Evolutionary conservation across 2,888 invertebrate genomes (phyloP).

Genomic region (Leptinotarsa tumamoca): DNA sequence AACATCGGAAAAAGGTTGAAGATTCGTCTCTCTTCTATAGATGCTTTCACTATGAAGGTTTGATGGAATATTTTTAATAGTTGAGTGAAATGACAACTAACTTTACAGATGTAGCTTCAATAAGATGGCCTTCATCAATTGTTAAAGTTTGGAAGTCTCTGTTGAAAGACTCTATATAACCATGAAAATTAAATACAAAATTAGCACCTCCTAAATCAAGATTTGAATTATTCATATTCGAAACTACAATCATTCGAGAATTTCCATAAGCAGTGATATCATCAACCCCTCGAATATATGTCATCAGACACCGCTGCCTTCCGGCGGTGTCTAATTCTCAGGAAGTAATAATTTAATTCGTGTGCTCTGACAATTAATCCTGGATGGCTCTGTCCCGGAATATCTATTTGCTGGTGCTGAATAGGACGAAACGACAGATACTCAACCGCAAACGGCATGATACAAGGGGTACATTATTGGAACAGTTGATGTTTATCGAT

Average conservation of each 20-base stretch:
- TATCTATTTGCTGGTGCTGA: not conserved
- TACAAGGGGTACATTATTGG: slow-evolving; percentile 9
- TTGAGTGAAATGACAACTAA: too few species aligned
- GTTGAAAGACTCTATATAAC: too few species aligned
- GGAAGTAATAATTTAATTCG: slow-evolving; percentile 17
- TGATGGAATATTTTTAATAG: too few species aligned
- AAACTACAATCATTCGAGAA: not conserved
- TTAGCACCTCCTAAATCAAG: too few species aligned
- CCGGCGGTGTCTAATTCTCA: slow-evolving; percentile 2
- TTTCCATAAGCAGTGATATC: not conserved
- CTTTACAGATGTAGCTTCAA: too few species aligned
- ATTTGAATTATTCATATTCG: too few species aligned
- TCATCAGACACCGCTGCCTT: slow-evolving; percentile 1
- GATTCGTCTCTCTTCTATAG: too few species aligned
- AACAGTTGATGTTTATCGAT: slow-evolving; percentile 13
- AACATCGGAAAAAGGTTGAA: too few species aligned
- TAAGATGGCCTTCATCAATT: too few species aligned
- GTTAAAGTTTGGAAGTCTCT: too few species aligned
- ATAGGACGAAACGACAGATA: slow-evolving; percentile 3
- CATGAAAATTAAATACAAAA: too few species aligned
- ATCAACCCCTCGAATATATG: not conserved
- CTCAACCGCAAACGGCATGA: slow-evolving; percentile 10
- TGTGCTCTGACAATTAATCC: slow-evolving; percentile 16
- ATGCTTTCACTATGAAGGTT: too few species aligned
- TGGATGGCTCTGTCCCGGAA: slow-evolving; percentile 2